Base-by-base conservation (phyloP, 2,113 vertebrate genomes). In the Mustela nigripes region DNA sequence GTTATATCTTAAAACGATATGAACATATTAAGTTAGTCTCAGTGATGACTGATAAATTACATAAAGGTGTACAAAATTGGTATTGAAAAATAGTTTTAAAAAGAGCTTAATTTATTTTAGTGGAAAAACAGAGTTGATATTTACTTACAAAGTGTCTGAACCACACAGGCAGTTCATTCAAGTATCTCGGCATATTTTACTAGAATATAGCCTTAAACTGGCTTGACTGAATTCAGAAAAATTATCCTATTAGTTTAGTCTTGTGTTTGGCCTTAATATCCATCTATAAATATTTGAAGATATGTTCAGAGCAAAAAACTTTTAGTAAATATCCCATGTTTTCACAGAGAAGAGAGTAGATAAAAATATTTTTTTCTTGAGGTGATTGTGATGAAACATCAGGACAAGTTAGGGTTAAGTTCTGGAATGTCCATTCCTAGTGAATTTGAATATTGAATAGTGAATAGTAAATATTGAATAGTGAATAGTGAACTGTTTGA, bases 251-350 rank as follows among this genome's bases (percentile, higher is more conserved):
- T 26, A 56, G 7, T 83, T 92, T 89, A 86, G 53, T 76, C 11
- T 65, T 91, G 4, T 45, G 16, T 82, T 95, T 97, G 5, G 0
- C 2, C 7, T 95, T 93, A 89, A 15, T 76, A 63, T 71, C 42
- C 33, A n/a, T 93, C 33, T 94, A 81, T 21, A 95, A 95, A 78
- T 91, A 89, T 73, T 93, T 93, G 36, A 89, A 81, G n/a, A 74
- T 95, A 3, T 71, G 15, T 76, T 91, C 60, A 85, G 36, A 88
- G 12, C 3, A 90, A 76, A 87, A 73, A 89, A 71, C 15, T 10
- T 14, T 69, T 83, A 65, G 36, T 74, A 97, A 90, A 85, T 74
- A 83, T 50, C 24, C 22, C 5, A 16, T 56, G 14, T 87, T 90
- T 93, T 79, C 6, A 53, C 4, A 93, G 28, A 85, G 9, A 62